A percentile compares a stretch with the other conserved stretches of the same genome.
phyloP scores from a whole-genome alignment of 2,797 vertebrate species.

The Sardinella longiceps region DNA sequence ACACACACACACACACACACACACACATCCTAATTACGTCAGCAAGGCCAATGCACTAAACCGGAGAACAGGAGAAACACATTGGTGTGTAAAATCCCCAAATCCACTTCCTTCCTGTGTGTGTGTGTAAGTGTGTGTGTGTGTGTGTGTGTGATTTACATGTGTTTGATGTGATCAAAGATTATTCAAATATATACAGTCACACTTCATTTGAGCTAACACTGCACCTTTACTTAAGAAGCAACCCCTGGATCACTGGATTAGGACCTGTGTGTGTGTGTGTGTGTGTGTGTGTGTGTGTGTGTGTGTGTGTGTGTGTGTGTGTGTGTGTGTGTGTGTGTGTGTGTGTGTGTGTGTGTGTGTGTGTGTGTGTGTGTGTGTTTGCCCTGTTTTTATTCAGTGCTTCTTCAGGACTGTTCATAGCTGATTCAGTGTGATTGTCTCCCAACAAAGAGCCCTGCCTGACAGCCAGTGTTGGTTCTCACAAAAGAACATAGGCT shows the following conservation, averaged over 20 bases:
- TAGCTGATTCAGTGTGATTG: too few species aligned
- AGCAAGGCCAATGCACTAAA: constrained; percentile 45
- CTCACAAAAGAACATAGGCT: too few species aligned
- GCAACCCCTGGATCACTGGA: neutral
- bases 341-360: neutral
- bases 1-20: too few species aligned
- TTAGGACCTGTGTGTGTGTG: too few species aligned
- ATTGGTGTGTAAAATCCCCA: neutral
- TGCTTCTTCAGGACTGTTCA: too few species aligned
- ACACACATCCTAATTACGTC: neutral
- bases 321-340: neutral
- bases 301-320: too few species aligned
- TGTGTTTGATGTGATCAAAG: neutral
- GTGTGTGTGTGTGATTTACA: too few species aligned
- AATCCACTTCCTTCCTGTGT: neutral
- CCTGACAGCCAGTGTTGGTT: too few species aligned
- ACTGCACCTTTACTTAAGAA: neutral
- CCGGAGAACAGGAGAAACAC: neutral
- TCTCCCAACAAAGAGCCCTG: too few species aligned
- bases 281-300: too few species aligned
- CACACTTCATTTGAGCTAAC: neutral
- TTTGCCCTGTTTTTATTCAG: too few species aligned
- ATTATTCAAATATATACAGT: neutral
- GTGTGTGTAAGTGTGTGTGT: too few species aligned
- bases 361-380: neutral